Evolutionary conservation across 2,113 vertebrate species (phyloP), one percentile per base, ranked within the genome.

Genomic region (Oreamnos americanus): DNA sequence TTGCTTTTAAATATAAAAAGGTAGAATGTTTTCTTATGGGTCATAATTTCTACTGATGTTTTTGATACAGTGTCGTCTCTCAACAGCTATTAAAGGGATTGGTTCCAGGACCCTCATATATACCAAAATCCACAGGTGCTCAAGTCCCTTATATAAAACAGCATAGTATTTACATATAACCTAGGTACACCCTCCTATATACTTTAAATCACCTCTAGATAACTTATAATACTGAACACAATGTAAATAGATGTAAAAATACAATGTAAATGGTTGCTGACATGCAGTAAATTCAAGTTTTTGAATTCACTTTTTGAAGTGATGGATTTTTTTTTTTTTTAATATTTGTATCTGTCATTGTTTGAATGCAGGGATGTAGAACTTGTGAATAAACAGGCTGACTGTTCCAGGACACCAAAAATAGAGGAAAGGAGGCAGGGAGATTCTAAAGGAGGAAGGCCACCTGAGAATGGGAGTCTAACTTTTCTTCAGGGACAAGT

Each of bases 381-480:
- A 14, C n/a, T 36, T 36, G 13, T 16, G 51, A 39, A 16, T 55
- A 26, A 23, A 55, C 81, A 26, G n/a, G 4, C n/a, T 84, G n/a
- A 12, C 21, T 26, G 7, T 25, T 6, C 4, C 23, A 43, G 17
- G 19, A 28, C 25, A 28, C 87, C 23, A 10, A 33, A 39, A 23
- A 51, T 14, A 4, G 45, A 64, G 83, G 33, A 76, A 60, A 47
- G 30, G 25, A 78, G 9, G 16, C 15, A 30, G 43, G 45, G 62
- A 12, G 5, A 7, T 28, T 3, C 62, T 60, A 28, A 71, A 5
- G 10, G 12, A 7, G 4, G 30, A 43, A 1, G 26, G 5, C 19
- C 16, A 49, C 45, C 58, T 36, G 21, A 33, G 79, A 82, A 71
- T 3, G 55, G 60, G 36, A 88, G 14, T 13, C 60, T 45, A 9